These are phyloP conservation scores for Micrasema longulum DNA, from an alignment of 1,140 invertebrate genomes.

Conservation along the genomic window DNA sequence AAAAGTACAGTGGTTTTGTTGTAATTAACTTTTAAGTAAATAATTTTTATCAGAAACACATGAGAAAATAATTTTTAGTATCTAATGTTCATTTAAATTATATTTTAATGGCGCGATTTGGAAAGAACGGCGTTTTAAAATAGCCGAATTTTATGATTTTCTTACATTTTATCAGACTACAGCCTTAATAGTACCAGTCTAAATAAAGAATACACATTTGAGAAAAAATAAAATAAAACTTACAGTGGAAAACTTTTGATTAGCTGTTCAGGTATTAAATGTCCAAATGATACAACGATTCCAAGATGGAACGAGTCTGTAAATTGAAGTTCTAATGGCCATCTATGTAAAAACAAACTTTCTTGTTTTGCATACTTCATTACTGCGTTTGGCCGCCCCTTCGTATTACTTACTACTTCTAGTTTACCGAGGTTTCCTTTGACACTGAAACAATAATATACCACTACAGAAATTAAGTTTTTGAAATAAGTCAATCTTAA, in stretches of 20 bases:
- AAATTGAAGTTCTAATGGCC: constrained; percentile 66
- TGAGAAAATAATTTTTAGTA: too few species aligned
- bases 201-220: too few species aligned
- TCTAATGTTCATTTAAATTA: too few species aligned
- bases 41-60: too few species aligned
- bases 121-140: too few species aligned
- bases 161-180: too few species aligned
- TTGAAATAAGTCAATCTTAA: constrained; percentile 18
- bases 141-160: too few species aligned
- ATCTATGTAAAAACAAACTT: constrained; percentile 67
- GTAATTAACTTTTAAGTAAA: too few species aligned
- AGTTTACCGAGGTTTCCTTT: constrained; percentile 61
- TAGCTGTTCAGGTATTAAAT: constrained; percentile 74
- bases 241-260: constrained; percentile 75
- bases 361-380: constrained; percentile 66
- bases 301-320: constrained; percentile 72
- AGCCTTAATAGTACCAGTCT: too few species aligned
- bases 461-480: constrained; percentile 22
- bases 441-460: constrained; percentile 57
- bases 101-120: too few species aligned
- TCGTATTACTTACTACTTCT: constrained; percentile 72
- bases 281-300: constrained; percentile 79
- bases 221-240: constrained; percentile 56
- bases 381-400: constrained; percentile 68
- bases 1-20: too few species aligned